These are phyloP conservation scores for Platorchestia sp. DNA, from an alignment of 1,140 invertebrate genomes.

Conservation along the genomic window DNA sequence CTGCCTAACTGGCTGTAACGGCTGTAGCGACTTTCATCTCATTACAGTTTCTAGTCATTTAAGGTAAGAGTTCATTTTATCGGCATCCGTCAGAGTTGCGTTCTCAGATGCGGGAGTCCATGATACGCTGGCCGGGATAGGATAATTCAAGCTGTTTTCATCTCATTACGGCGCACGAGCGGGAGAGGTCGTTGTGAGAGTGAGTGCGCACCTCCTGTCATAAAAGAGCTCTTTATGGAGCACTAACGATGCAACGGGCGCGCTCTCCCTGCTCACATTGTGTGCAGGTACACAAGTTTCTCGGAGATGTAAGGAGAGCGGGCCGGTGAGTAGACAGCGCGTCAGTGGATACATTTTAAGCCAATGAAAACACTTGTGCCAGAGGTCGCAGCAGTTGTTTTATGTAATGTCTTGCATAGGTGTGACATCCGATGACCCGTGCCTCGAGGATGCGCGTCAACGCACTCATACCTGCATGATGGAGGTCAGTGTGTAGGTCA, in stretches of 20 bases:
- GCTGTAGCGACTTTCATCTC: background rate
- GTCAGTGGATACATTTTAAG: background rate
- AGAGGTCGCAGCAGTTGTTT: background rate
- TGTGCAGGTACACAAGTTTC: background rate
- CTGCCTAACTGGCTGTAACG: background rate
- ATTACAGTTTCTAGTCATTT: background rate
- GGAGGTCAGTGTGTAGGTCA: no score
- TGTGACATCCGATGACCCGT: no score
- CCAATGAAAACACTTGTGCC: background rate
- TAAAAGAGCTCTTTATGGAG: conserved; percentile 45
- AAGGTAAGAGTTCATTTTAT: background rate
- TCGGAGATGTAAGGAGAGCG: background rate
- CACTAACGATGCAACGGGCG: background rate
- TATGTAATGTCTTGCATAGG: no score
- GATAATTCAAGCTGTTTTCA: conserved; percentile 4
- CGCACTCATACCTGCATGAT: no score
- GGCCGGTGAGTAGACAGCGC: background rate
- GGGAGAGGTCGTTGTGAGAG: conserved; percentile 10
- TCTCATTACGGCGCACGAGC: conserved; percentile 30
- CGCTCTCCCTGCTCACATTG: background rate
- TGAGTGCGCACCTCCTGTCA: conserved; percentile 56
- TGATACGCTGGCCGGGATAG: background rate
- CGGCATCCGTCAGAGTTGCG: background rate
- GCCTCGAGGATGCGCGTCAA: no score
- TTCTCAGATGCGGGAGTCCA: background rate